Percentiles rank a stretch among this genome's conserved stretches.
phyloP scores from a whole-genome alignment of 2,888 invertebrate species.

The Tricholauxania praeusta region DNA sequence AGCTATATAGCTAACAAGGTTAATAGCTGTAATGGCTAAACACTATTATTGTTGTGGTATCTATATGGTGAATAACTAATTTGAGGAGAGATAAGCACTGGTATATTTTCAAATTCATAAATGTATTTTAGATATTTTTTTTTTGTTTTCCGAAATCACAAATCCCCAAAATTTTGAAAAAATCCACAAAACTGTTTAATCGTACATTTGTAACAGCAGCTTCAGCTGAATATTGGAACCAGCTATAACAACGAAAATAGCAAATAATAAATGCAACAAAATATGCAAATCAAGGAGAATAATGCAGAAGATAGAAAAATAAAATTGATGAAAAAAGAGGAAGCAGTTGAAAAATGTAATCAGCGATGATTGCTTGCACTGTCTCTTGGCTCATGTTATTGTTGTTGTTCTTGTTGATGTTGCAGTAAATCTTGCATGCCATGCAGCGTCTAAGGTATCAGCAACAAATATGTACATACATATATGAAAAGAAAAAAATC shows the following conservation, averaged over 20 bases:
- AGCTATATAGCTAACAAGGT: no score
- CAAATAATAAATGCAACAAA: conserved; percentile 17
- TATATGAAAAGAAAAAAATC: not conserved
- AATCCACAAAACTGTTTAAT: no score
- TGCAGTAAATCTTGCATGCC: conserved; percentile 27
- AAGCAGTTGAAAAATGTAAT: conserved; percentile 45
- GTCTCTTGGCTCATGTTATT: conserved; percentile 8
- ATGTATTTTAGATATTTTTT: no score
- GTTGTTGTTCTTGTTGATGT: conserved; percentile 17
- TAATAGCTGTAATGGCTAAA: no score
- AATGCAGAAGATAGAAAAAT: conserved; percentile 34
- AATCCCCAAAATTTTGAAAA: no score
- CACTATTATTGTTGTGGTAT: no score
- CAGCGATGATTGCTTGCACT: conserved; percentile 45
- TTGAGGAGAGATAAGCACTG: no score
- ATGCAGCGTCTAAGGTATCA: conserved; percentile 21
- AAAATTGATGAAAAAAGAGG: conserved; percentile 25
- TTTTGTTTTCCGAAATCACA: no score
- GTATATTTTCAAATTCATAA: no score
- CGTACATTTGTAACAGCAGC: no score
- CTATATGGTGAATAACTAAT: no score
- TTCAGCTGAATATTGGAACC: not conserved
- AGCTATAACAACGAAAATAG: conserved; percentile 21
- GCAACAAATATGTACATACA: not conserved
- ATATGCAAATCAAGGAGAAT: conserved; percentile 16